phyloP scores from a whole-genome alignment of 2,113 vertebrate genomes.

The Vicugna pacos region DNA sequence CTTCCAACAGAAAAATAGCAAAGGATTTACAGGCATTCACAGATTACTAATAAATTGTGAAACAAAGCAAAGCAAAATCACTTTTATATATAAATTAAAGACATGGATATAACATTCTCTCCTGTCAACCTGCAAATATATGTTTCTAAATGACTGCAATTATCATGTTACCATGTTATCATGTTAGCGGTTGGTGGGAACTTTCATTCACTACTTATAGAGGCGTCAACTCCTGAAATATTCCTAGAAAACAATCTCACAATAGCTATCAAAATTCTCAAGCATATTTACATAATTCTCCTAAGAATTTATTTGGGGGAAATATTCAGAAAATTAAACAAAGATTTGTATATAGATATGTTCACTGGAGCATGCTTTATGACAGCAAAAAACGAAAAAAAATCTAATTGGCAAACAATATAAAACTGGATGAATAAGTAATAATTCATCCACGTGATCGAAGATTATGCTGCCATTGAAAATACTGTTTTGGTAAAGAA shows the following conservation, averaged over 20 bases:
- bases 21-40: background rate
- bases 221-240: background rate
- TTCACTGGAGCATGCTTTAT: background rate
- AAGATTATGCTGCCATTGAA: background rate
- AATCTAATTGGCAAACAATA: background rate
- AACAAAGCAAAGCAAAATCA: constrained; percentile 4
- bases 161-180: background rate
- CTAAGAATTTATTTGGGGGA: background rate
- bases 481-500: constrained; percentile 38
- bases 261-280: background rate
- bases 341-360: background rate
- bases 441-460: background rate
- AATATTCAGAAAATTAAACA: constrained; percentile 24
- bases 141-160: background rate
- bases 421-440: constrained; percentile 41
- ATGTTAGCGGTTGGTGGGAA: background rate
- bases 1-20: background rate
- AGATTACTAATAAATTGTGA: constrained; percentile 20
- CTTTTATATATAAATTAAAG: background rate
- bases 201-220: background rate
- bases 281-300: background rate
- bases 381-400: constrained; percentile 6
- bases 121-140: background rate
- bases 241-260: background rate
- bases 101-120: background rate